Evolutionary conservation across 2,888 invertebrate genomes (phyloP), one percentile per base, ranked within the genome.

Genomic region (Drosophila kanekoi): DNA sequence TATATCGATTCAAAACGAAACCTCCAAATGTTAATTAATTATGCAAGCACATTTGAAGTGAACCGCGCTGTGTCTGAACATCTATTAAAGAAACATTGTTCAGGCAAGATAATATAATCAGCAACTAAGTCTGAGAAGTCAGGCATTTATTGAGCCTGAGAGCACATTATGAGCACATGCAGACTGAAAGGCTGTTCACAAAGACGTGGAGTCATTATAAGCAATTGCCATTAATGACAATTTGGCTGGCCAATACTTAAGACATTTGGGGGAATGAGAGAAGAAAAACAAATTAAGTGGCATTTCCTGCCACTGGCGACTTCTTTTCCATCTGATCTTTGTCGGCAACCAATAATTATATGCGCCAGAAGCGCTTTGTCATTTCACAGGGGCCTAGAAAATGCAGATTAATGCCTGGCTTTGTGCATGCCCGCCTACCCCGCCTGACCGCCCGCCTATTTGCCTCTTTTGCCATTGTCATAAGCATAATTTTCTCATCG

Each of bases 221-320:
- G 85, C 88, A 84, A 89, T 84, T 84, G 84, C 82, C 84, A 85
- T 89, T 84, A 84, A 89, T 89, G 89, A 89, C 84, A 84, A 77
- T 89, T 89, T 67, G 86, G 65, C 67, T 70, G 76, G 69, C 70
- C 82, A 79, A 85, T 87, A 87, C 77, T 77, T 69, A 80, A 88
- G 81, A 69, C 78, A 74, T 74, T 72, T 43, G 45, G 53, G 8
- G n/a, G 41, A 16, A 44, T 43, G 47, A 18, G 49, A 28, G 54
- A 71, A 68, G 56, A 83, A 72, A 80, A 87, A 78, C 67, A 84
- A 89, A 87, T 89, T 84, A 89, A 89, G 84, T 89, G 88, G 84
- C 89, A 87, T 84, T 84, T 84, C 84, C 84, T 87, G 84, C 80
- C 89, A 88, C 87, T 83, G 80, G 72, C 65, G 69, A 58, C 72